These are phyloP conservation scores for Phyllotreta striolata DNA, from an alignment of 2,888 invertebrate species.

Conservation along the genomic window DNA sequence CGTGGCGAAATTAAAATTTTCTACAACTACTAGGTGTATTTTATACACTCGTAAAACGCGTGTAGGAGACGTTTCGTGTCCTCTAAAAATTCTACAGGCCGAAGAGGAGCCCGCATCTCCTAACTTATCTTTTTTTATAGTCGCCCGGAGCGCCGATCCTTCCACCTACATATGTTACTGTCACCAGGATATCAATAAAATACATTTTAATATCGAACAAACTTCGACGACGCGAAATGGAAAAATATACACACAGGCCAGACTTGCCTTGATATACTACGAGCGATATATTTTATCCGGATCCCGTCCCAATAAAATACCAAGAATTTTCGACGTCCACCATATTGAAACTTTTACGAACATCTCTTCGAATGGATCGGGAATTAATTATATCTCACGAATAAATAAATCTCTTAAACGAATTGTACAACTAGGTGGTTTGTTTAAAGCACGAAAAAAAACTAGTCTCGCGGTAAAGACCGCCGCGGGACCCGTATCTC, in stretches of 20 bases:
- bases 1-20: too few species aligned
- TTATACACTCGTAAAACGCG: neutral
- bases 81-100: slow-evolving; percentile 14
- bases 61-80: slow-evolving; percentile 18
- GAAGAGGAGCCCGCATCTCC: slow-evolving; percentile 18
- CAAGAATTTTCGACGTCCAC: neutral
- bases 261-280: slow-evolving; percentile 25
- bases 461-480: slow-evolving; percentile 11
- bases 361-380: too few species aligned
- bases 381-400: too few species aligned
- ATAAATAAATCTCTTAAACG: slow-evolving; percentile 16
- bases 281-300: slow-evolving; percentile 33
- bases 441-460: slow-evolving; percentile 23
- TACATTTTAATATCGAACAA: slow-evolving; percentile 34
- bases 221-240: slow-evolving; percentile 23
- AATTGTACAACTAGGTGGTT: neutral
- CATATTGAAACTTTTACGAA: too few species aligned
- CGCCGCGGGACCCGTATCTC: slow-evolving; percentile 19
- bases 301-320: slow-evolving; percentile 36
- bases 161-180: slow-evolving; percentile 32
- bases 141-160: slow-evolving; percentile 17
- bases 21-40: too few species aligned
- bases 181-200: slow-evolving; percentile 33
- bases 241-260: slow-evolving; percentile 28
- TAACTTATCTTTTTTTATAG: slow-evolving; percentile 24